phyloP scores from a whole-genome alignment of 2,113 vertebrate genomes.

The Stigmatopora nigra region DNA sequence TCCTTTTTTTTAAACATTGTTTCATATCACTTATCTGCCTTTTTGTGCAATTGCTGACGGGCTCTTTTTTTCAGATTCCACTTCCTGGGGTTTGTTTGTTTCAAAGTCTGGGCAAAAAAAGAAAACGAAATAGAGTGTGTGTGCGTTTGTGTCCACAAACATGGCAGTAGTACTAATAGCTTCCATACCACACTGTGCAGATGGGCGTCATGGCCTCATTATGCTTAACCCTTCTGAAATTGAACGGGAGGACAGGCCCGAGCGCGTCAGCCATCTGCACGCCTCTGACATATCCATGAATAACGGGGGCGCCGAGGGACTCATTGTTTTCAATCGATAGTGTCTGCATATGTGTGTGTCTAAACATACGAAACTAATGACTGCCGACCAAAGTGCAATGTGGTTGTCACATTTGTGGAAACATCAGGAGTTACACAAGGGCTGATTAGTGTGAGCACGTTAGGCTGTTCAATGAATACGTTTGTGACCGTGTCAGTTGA shows the following conservation, averaged over 20 bases:
- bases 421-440: constrained; percentile 19
- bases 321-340: constrained; percentile 28
- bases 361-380: constrained; percentile 9
- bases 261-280: constrained; percentile 37
- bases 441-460: constrained; percentile 28
- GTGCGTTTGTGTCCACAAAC: background rate
- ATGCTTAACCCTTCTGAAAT: constrained; percentile 33
- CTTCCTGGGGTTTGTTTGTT: background rate
- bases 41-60: background rate
- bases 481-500: constrained; percentile 10
- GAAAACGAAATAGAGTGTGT: background rate
- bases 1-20: background rate
- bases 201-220: constrained; percentile 47
- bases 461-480: constrained; percentile 20
- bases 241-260: constrained; percentile 26
- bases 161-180: constrained; percentile 43
- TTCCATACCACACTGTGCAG: constrained; percentile 38
- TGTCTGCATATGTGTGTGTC: constrained; percentile 5
- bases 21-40: background rate
- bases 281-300: constrained; percentile 32
- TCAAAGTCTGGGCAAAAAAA: constrained; percentile 18
- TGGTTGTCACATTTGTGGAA: constrained; percentile 8
- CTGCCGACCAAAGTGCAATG: background rate
- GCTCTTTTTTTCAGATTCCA: constrained; percentile 3
- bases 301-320: constrained; percentile 36